phyloP scores from a whole-genome alignment of 2,797 vertebrate genomes.

The Pangasius macronema region DNA sequence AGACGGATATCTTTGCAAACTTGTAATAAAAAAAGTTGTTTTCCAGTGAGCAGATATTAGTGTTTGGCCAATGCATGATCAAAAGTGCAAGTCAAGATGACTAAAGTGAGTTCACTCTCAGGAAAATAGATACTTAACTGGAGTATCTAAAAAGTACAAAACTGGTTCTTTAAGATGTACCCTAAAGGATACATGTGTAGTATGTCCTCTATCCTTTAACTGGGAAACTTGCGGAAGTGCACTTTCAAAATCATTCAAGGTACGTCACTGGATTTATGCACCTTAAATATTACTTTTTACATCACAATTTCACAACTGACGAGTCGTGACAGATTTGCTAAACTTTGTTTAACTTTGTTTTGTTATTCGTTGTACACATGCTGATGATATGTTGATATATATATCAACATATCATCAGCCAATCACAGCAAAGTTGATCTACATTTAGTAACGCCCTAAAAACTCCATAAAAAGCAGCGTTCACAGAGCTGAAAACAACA shows the following conservation, averaged over 20 bases:
- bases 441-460: background rate
- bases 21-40: background rate
- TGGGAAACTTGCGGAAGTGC: background rate
- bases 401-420: too few relatives aligned
- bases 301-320: background rate
- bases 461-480: background rate
- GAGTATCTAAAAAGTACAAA: background rate
- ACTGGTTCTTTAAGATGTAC: background rate
- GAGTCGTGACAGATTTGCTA: background rate
- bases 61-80: background rate
- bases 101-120: background rate
- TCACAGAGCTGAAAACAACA: too few relatives aligned
- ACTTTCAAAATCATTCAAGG: background rate
- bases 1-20: background rate
- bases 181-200: background rate
- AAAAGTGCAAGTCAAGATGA: background rate
- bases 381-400: background rate
- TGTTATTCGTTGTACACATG: background rate
- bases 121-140: background rate
- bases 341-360: background rate
- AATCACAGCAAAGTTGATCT: background rate
- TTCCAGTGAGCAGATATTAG: background rate
- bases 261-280: background rate
- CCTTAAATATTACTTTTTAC: background rate
- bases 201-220: background rate